Conservation (phyloP, 1,140 invertebrate genomes). For the Pseudomyrmex gracilis region DNA sequence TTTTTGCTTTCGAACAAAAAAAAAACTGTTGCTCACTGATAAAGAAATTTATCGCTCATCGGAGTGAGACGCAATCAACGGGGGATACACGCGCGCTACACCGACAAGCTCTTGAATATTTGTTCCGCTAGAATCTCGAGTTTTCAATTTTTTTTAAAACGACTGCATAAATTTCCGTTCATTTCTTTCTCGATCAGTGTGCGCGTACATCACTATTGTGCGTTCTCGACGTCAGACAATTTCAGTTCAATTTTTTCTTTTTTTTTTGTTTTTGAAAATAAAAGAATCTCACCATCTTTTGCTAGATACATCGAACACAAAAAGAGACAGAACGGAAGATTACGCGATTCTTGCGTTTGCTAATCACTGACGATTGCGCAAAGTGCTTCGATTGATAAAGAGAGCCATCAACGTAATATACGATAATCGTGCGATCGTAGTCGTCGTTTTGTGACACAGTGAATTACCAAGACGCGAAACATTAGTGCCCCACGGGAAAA, state of each 20-base stretch:
- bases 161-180: neutral
- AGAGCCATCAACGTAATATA: constrained; percentile 45
- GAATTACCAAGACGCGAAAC: constrained; percentile 77
- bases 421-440: constrained; percentile 63
- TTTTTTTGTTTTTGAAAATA: constrained; percentile 1
- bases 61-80: neutral
- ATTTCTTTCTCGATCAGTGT: constrained; percentile 19
- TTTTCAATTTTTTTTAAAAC: neutral
- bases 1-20: neutral
- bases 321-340: constrained; percentile 31
- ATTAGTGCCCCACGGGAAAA: constrained; percentile 83
- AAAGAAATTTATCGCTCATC: neutral
- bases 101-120: neutral
- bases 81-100: constrained; percentile 2
- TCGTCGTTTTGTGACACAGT: constrained; percentile 65
- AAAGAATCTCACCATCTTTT: constrained; percentile 8
- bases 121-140: neutral
- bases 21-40: neutral
- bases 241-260: neutral
- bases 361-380: constrained; percentile 34
- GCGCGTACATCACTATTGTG: constrained; percentile 25
- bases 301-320: constrained; percentile 20
- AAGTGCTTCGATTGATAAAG: constrained; percentile 49
- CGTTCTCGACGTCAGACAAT: constrained; percentile 17
- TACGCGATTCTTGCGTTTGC: constrained; percentile 21